Base-by-base conservation (phyloP, 1,140 invertebrate genomes). In the Drosophila watanabei region DNA sequence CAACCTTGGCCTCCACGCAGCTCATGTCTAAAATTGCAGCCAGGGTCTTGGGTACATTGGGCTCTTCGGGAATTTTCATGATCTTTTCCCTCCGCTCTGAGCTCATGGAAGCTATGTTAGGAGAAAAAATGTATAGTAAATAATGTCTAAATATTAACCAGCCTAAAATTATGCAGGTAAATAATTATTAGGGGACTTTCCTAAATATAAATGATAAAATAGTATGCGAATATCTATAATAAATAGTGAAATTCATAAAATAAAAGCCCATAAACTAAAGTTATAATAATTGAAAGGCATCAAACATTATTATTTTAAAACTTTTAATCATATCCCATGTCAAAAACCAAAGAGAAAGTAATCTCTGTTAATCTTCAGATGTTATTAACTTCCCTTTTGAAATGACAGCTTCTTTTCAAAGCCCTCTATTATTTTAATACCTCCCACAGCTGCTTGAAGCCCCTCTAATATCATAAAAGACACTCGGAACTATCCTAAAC, bases 21-120 rank as follows among this genome's bases (percentile, higher is more conserved):
- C 88, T 88, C 65, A 92, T 62, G 51, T 93, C 92, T 9, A 93
- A 45, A n/a, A 37, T 65, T 8, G 49, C n/a, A 0, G 77, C 85
- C 62, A 91, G 46, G 7, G 79, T 33, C 0, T 28, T 18, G 7
- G 76, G 37, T 14, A 93, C 80, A 32, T 60, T 64, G 0, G 41
- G 65, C 37, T 93, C 92, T 54, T 93, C 92, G 1, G 58, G 58
- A 33, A 93, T 80, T 24, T 78, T 60, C 24, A 82, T 61, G 0
- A 79, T 35, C 24, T 90, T 90, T 28, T 76, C 75, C n/a, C 69
- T 66, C 6, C 75, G 81, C 33, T 89, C 73, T 0, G 79, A 35
- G 5, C 56, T 35, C 2, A 30, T 16, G n/a, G n/a, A 49, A 14
- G 63, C 62, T 82, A 8, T 11, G 20, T 4, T 11, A 39, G 10